phyloP scores from a whole-genome alignment of 2,888 invertebrate genomes.

The Hymenopus coronatus region DNA sequence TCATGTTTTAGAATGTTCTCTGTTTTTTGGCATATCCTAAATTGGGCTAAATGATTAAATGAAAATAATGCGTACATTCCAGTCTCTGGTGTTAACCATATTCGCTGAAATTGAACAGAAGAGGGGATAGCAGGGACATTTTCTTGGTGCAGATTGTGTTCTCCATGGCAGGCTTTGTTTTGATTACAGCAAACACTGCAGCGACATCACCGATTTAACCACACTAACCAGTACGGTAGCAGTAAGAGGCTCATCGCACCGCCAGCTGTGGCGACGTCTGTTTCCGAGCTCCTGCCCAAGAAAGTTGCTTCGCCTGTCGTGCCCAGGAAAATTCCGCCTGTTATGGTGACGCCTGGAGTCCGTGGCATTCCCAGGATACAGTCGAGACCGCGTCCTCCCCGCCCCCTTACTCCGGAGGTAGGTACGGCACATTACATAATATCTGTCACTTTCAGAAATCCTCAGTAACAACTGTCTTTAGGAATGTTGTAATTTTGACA shows the following conservation, averaged over 20 bases:
- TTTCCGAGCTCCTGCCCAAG: constrained; percentile 14
- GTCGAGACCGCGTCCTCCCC: background rate
- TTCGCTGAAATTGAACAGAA: too few species aligned
- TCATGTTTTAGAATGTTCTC: too few species aligned
- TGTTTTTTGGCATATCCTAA: too few species aligned
- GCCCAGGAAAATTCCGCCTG: background rate
- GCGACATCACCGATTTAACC: constrained; percentile 52
- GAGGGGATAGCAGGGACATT: too few species aligned
- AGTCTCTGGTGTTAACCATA: too few species aligned
- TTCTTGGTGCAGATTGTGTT: too few species aligned
- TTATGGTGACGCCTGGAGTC: background rate
- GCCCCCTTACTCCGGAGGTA: constrained; percentile 36
- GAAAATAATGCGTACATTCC: too few species aligned
- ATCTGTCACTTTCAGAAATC: too few species aligned
- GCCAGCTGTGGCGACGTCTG: constrained; percentile 14
- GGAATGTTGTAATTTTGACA: too few species aligned
- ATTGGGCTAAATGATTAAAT: too few species aligned
- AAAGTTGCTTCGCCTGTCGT: background rate
- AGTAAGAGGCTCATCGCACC: constrained; percentile 38
- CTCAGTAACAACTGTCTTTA: too few species aligned
- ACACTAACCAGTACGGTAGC: constrained; percentile 45
- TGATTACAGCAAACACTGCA: constrained; percentile 37
- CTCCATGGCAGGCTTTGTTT: too few species aligned
- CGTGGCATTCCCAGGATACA: background rate
- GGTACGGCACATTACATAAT: background rate